Evolutionary conservation across 1,140 invertebrate species (phyloP), one percentile per base, ranked within the genome.

Genomic region (Zaprionus ghesquierei): DNA sequence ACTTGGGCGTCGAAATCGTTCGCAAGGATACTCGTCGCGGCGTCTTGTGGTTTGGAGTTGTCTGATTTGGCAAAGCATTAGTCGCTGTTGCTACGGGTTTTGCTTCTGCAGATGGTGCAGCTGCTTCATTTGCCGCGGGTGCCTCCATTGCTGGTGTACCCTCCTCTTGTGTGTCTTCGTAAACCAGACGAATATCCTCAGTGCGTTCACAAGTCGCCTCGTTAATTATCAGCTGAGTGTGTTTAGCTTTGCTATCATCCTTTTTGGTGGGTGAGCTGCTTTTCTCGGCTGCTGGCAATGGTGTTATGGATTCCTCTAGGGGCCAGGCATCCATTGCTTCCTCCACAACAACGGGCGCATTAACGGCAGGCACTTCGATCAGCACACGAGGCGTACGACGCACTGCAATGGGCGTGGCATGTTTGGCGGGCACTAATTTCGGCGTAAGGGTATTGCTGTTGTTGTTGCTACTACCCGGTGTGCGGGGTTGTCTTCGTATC

Each of bases 1-100:
- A 94, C 87, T 95, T 96, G 33, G 95, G 95, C 85, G 95, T 96
- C 2, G 95, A 96, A 31, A 96, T 90, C 25, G 95, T 96, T 31
- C 95, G 95, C 69, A 96, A 94, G 63, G 94, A 93, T 2, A 96
- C 95, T 75, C 96, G 92, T 31, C 95, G 90, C 0, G 95, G 95
- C 0, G 94, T 94, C 92, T 94, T 95, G 4, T 82, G 74, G 1
- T 75, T 87, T 8, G 81, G 77, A 22, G 89, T 77, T 2, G 81
- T 22, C 78, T 64, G 54, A 65, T 91, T 59, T 79, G 81, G 35
- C 84, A 68, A 65, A 62, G 51, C 64, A 33, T 12, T 22, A 15
- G 75, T 70, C 2, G 90, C 66, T 5, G 35, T 15, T 2, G 6
- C 35, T 6, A 9, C 8, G 5, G 9, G 4, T 33, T 22, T 25